Percentiles rank a stretch among this genome's conserved stretches.
Evolutionary conservation across 1,140 invertebrate genomes (phyloP).

Genomic region (Pemphigus obesinymphae): DNA sequence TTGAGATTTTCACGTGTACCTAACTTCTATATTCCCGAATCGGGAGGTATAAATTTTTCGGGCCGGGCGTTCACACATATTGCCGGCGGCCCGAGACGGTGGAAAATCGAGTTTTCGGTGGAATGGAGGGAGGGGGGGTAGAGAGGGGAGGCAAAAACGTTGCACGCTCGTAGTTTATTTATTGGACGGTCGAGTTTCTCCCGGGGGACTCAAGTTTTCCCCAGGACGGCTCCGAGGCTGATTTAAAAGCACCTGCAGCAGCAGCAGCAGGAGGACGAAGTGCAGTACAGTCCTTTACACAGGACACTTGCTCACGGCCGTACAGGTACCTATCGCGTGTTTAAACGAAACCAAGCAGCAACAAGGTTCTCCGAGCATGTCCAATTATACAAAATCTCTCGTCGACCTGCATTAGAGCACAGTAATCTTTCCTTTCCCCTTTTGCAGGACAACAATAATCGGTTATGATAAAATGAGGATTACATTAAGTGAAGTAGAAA

Average conservation of each 20-base stretch:
- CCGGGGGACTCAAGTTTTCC: neutral
- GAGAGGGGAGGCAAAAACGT: neutral
- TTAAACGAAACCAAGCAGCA: constrained; percentile 17
- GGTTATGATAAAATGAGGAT: neutral
- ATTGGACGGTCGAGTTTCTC: constrained; percentile 37
- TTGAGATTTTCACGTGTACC: constrained; percentile 8
- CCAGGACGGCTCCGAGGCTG: neutral
- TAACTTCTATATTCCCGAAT: constrained; percentile 15
- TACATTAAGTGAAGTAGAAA: constrained; percentile 21
- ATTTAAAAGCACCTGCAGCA: constrained; percentile 41
- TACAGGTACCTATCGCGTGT: neutral
- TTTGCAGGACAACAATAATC: constrained; percentile 3
- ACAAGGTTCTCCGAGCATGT: neutral
- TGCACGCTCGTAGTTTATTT: constrained; percentile 21
- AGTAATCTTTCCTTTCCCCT: neutral
- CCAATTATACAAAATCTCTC: constrained; percentile 36
- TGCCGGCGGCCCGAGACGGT: neutral
- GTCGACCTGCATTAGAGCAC: constrained; percentile 39
- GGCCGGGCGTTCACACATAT: neutral
- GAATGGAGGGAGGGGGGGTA: too few relatives aligned
- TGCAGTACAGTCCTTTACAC: neutral
- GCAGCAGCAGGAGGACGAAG: too few relatives aligned
- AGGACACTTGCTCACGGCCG: constrained; percentile 5
- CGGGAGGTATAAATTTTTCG: constrained; percentile 25
- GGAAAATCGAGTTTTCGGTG: constrained; percentile 35